Evolutionary conservation across 2,113 vertebrate species (phyloP), one percentile per base, ranked within the genome.

Genomic region (Callipepla californica): DNA sequence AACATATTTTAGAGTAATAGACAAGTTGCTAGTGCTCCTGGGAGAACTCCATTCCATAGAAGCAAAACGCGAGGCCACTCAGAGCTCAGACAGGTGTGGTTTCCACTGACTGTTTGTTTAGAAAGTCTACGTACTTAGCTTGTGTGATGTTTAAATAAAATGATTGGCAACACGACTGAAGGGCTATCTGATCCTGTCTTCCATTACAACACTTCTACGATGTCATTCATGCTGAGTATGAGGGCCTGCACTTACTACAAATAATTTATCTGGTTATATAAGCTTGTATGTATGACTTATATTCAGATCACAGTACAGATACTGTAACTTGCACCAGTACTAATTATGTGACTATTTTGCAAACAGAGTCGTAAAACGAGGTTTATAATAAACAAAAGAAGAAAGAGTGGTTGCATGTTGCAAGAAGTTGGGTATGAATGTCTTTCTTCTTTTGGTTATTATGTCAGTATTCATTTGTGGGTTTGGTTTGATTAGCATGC

Each of bases 91-190:
- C 11, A 3, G 15, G 25, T 0, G 2, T 1, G 1, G 21, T 76
- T 74, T 21, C 50, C 59, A 6, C 57, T 26, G 5, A 63, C 40
- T 21, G 7, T 4, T 18, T 11, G 25, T 12, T 62, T 23, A 11
- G 30, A 7, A 65, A 80, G 32, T 30, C 28, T 21, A 21, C 3
- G 0, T 36, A 30, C 59, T 42, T n/a, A 7, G 3, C 61, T 72
- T 32, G 0, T 2, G 23, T 15, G 42, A 4, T 32, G 38, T 30
- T 79, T 63, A 47, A 53, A 5, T 34, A 25, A 40, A 77, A 80
- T 21, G 14, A 8, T 5, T 25, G 21, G 34, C 14, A 8, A 3
- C 0, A 0, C 7, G 50, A 7, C 50, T 0, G 0, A 51, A 34
- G 38, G 42, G 66, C 8, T 11, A 0, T 45, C 22, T 1, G 8